phyloP scores from a whole-genome alignment of 1,140 invertebrate genomes.

The Lordiphosa clarofinis region DNA sequence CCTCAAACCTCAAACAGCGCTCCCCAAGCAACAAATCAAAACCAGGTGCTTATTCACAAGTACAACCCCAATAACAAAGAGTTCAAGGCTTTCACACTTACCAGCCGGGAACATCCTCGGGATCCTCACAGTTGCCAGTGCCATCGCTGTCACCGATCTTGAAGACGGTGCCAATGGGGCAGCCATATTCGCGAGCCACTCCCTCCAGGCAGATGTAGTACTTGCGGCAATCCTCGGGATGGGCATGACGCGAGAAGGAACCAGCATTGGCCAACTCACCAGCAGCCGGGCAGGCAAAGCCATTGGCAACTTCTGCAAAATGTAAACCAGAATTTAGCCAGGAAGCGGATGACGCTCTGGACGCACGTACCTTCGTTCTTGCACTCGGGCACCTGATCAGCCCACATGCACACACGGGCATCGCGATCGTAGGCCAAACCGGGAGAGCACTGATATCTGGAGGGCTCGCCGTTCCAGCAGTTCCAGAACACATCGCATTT shows the following conservation, averaged over 20 bases:
- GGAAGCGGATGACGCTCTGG: background rate
- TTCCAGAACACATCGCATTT: constrained; percentile 98
- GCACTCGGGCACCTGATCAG: constrained; percentile 95
- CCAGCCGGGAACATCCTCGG: constrained; percentile 96
- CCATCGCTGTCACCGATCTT: constrained; percentile 94
- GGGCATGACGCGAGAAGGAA: constrained; percentile 95
- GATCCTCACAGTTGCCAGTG: constrained; percentile 94
- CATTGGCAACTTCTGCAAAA: constrained; percentile 90
- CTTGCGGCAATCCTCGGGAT: constrained; percentile 96
- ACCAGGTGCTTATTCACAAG: constrained; percentile 33
- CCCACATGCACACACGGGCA: constrained; percentile 96
- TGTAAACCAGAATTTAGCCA: background rate
- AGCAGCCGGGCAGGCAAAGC: constrained; percentile 92
- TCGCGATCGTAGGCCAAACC: constrained; percentile 95
- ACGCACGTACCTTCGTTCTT: constrained; percentile 87
- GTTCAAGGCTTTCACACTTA: constrained; percentile 81
- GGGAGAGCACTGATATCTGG: constrained; percentile 95
- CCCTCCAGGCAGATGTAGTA: constrained; percentile 96
- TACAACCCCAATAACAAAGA: background rate
- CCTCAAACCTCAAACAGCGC: constrained; percentile 17
- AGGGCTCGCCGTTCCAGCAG: constrained; percentile 97
- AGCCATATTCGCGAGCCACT: constrained; percentile 94
- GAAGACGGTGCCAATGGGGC: constrained; percentile 97
- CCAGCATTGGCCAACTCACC: constrained; percentile 90
- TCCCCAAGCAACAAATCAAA: constrained; percentile 51